Conservation (phyloP, 2,888 invertebrate genomes). For the Clusia tigrina region DNA sequence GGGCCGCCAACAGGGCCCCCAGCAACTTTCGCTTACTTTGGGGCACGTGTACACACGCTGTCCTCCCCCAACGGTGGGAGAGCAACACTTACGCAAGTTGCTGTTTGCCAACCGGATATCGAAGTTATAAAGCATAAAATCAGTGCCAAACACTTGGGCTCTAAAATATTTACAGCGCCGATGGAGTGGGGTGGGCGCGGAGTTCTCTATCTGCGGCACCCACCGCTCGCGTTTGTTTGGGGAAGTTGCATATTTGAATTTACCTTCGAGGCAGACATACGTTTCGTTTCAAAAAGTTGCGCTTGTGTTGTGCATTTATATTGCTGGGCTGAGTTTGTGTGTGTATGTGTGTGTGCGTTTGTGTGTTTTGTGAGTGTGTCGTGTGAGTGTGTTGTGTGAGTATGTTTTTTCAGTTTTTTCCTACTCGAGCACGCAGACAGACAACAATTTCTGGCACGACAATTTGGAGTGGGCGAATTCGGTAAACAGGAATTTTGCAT, state of each 20-base stretch:
- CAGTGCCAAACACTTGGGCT: conserved; percentile 51
- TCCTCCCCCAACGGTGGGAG: conserved; percentile 50
- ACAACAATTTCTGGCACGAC: conserved; percentile 48
- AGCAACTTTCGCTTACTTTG: neutral
- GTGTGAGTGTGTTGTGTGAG: no score
- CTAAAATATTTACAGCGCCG: conserved; percentile 33
- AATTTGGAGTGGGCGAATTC: conserved; percentile 40
- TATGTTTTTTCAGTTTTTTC: conserved; percentile 38
- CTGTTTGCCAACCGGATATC: conserved; percentile 51
- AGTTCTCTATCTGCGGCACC: conserved; percentile 21
- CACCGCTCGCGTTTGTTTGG: conserved; percentile 6
- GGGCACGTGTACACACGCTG: conserved; percentile 27
- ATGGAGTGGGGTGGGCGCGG: conserved; percentile 20
- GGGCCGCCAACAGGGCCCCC: neutral
- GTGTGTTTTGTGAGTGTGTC: conserved; percentile 13
- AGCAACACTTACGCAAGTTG: conserved; percentile 43
- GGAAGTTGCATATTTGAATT: conserved; percentile 52
- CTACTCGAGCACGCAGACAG: conserved; percentile 45
- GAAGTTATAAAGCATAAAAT: conserved; percentile 63
- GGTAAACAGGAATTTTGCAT: conserved; percentile 57
- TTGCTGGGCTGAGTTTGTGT: conserved; percentile 19
- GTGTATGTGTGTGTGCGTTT: conserved; percentile 1
- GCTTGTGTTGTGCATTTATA: conserved; percentile 27
- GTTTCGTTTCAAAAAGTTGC: conserved; percentile 35
- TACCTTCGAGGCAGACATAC: conserved; percentile 51